These are phyloP conservation scores for Misgurnus mizolepis DNA, from an alignment of 2,113 vertebrate genomes.

Conservation along the genomic window DNA sequence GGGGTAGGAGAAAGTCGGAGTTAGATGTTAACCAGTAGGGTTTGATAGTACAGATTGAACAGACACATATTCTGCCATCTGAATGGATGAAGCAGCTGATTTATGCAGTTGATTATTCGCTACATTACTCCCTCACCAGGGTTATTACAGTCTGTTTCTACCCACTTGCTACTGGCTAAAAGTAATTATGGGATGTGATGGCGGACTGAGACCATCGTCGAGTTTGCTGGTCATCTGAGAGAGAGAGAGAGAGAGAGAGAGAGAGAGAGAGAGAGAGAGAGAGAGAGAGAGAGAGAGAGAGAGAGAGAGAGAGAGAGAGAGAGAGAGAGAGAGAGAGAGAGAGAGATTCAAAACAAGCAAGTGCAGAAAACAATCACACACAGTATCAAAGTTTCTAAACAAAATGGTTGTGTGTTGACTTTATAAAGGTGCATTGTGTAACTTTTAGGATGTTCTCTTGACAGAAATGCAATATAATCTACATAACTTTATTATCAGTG, in stretches of 20 bases:
- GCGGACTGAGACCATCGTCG: conserved; percentile 41
- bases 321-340: background rate
- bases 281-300: too few species aligned
- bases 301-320: too few species aligned
- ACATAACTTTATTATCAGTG: too few species aligned
- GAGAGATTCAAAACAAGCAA: too few species aligned
- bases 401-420: too few species aligned
- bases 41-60: conserved; percentile 23
- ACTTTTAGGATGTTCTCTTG: too few species aligned
- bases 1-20: conserved; percentile 13
- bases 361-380: too few species aligned
- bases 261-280: background rate
- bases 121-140: conserved; percentile 32
- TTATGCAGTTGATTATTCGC: conserved; percentile 41
- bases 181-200: conserved; percentile 51
- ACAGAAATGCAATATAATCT: too few species aligned
- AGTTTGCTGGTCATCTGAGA: conserved; percentile 50
- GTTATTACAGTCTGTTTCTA: conserved; percentile 36
- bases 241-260: background rate
- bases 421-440: too few species aligned
- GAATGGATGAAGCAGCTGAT: conserved; percentile 39
- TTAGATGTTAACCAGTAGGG: conserved; percentile 18
- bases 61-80: conserved; percentile 17
- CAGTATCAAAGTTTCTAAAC: too few species aligned
- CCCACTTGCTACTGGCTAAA: conserved; percentile 44